phyloP scores from a whole-genome alignment of 2,113 vertebrate genomes.

The Syngnathoides biaculeatus region DNA sequence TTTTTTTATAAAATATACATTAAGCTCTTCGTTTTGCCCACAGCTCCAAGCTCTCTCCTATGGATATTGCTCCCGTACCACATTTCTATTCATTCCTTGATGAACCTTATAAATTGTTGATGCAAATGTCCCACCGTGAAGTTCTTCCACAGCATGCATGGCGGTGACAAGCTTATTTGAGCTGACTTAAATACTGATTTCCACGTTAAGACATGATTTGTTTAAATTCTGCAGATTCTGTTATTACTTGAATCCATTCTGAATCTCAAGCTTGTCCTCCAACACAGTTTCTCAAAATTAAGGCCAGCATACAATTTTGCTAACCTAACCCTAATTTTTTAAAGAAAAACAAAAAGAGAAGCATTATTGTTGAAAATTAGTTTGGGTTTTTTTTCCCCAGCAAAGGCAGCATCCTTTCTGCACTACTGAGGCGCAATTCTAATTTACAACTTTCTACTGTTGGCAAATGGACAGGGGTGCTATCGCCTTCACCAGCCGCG shows the following conservation, averaged over 20 bases:
- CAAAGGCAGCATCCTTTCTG: conserved; percentile 29
- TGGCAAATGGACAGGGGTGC: conserved; percentile 47
- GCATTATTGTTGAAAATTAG: conserved; percentile 43
- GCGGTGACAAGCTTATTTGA: conserved; percentile 22
- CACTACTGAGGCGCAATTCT: conserved; percentile 48
- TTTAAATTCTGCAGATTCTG: not conserved
- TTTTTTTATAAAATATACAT: conserved; percentile 55
- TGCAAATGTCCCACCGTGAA: conserved; percentile 29
- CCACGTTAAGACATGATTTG: not conserved
- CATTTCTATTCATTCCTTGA: conserved; percentile 39
- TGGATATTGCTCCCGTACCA: conserved; percentile 23
- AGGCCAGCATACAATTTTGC: too few relatives aligned
- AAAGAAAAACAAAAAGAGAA: conserved; percentile 4
- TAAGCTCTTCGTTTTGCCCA: conserved; percentile 36
- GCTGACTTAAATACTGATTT: conserved; percentile 6
- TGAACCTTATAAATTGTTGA: conserved; percentile 47
- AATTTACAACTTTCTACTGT: conserved; percentile 59
- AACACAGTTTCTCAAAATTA: not conserved
- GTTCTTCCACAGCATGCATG: conserved; percentile 8
- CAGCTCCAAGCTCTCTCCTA: conserved; percentile 26
- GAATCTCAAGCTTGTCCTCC: not conserved
- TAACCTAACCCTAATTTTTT: not conserved
- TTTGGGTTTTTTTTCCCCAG: conserved; percentile 28
- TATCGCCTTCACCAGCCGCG: conserved; percentile 59
- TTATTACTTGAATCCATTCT: conserved; percentile 7